phyloP scores from a whole-genome alignment of 2,113 vertebrate species.

The Ailurus styani region DNA sequence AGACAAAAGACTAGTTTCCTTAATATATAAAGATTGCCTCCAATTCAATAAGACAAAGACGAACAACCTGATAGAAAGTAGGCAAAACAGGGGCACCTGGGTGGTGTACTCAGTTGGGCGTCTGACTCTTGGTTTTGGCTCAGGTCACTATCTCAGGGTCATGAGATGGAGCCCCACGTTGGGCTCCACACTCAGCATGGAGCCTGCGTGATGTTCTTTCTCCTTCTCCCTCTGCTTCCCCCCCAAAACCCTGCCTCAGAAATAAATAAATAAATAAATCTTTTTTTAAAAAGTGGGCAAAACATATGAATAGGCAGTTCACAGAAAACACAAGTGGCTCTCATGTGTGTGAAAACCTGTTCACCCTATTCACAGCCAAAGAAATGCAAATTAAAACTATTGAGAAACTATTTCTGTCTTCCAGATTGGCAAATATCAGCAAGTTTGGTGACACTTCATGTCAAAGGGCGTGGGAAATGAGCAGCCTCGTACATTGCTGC shows the following conservation, averaged over 20 bases:
- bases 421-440: neutral
- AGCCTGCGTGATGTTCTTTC: neutral
- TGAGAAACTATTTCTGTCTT: neutral
- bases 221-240: neutral
- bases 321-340: neutral
- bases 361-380: neutral
- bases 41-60: neutral
- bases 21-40: neutral
- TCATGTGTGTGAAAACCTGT: neutral
- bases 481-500: neutral
- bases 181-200: neutral
- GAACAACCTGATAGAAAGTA: neutral
- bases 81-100: neutral
- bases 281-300: neutral
- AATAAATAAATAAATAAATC: neutral
- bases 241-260: neutral
- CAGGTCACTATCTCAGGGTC: neutral
- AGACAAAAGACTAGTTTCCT: neutral
- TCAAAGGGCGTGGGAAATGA: neutral
- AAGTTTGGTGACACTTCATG: neutral
- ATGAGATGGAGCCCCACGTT: neutral
- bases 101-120: neutral
- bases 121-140: neutral
- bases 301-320: neutral
- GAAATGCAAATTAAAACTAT: neutral